Conservation (phyloP, 92 coral and sea anemone species). For the Phymanthus crucifer region DNA sequence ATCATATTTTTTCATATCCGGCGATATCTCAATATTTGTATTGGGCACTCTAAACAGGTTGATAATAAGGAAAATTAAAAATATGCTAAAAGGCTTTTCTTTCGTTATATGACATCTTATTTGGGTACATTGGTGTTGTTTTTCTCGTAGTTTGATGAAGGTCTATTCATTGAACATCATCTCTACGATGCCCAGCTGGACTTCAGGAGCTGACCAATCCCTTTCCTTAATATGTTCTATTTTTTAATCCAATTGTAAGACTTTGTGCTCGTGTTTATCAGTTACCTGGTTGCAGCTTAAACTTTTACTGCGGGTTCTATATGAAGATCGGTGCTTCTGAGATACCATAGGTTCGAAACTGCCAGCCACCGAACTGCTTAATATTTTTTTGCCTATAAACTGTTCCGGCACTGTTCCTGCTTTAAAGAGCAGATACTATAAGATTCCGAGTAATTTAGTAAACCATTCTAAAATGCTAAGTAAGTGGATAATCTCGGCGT, state of each 20-base stretch:
- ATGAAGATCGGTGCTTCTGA: background rate
- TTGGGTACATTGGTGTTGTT: background rate
- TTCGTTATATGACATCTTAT: background rate
- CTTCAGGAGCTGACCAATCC: background rate
- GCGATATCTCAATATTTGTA: background rate
- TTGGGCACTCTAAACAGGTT: background rate
- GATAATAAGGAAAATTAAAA: background rate
- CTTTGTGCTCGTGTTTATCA: constrained; percentile 12
- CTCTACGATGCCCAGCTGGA: background rate
- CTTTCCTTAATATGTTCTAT: background rate
- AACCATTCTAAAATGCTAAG: background rate
- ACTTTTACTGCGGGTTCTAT: background rate
- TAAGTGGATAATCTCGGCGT: background rate
- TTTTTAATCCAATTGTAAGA: background rate
- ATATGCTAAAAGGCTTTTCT: background rate
- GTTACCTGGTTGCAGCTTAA: constrained; percentile 4
- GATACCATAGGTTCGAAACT: background rate
- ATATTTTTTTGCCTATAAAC: no score
- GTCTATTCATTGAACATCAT: background rate
- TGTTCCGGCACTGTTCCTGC: no score
- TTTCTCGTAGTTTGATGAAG: background rate
- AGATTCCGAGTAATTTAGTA: background rate
- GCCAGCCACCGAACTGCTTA: background rate
- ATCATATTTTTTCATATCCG: no score
- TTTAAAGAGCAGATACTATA: no score